A percentile compares a stretch with the other conserved stretches of the same genome.
phyloP scores from a whole-genome alignment of 2,888 invertebrate genomes.

The Sussaba pulchella region DNA sequence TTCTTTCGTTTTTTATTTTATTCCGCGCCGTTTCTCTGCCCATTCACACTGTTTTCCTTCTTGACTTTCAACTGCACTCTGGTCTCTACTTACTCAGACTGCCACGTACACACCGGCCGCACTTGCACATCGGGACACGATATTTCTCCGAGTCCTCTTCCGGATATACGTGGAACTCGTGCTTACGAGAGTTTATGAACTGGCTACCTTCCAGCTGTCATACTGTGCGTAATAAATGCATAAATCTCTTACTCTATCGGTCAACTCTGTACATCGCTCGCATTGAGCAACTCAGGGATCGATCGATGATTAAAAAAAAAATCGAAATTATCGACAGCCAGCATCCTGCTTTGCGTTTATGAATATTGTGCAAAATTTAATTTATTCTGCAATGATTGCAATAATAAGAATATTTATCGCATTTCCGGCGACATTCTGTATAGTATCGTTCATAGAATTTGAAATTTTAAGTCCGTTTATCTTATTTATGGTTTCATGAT shows the following conservation, averaged over 20 bases:
- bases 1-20: conserved; percentile 67
- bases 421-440: no score
- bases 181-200: conserved; percentile 58
- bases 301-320: not conserved
- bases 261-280: not conserved
- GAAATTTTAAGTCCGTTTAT: no score
- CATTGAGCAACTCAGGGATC: not conserved
- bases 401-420: no score
- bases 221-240: conserved; percentile 50
- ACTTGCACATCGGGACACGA: conserved; percentile 23
- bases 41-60: conserved; percentile 62
- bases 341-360: no score
- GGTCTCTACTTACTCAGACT: conserved; percentile 35
- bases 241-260: conserved; percentile 8
- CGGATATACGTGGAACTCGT: conserved; percentile 20
- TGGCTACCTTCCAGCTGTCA: conserved; percentile 54
- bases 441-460: no score
- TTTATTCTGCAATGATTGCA: no score
- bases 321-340: not conserved
- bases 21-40: conserved; percentile 35
- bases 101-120: conserved; percentile 29
- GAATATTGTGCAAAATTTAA: no score
- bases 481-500: no score
- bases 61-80: conserved; percentile 41
- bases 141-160: conserved; percentile 33